Evolutionary conservation across 2,888 invertebrate genomes (phyloP), one percentile per base, ranked within the genome.

Genomic region (Apantesis nais): DNA sequence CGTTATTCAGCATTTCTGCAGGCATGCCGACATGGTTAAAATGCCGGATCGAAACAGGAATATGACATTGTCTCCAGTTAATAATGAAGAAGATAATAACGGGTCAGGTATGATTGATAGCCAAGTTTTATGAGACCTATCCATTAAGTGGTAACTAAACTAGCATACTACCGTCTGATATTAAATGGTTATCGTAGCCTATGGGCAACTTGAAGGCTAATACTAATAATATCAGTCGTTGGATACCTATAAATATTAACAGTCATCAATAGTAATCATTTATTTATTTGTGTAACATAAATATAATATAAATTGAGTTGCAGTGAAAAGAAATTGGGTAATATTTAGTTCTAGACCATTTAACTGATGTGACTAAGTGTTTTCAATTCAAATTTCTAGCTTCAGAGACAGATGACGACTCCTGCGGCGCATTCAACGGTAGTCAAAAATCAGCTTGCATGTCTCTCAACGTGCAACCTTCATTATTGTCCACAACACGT

Each of bases 1-100:
- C 67, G 91, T 97, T 78, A 96, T 97, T 69, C 96, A 96, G 34
- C 95, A 96, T 87, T 97, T 97, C 89, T 96, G 96, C 75, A 93
- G 96, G 34, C 96, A 96, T 64, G 80, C 95, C 1, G 95, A 96
- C 73, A 91, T 95, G 68, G 87, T 95, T 7, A 95, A 94, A 68
- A 79, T 89, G 37, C 85, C 89, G 0, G 90, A 90, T 11, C 83
- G 94, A 58, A 95, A 94, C 63, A 92, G 96, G 41, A 92, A 95
- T 77, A 95, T 95, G 89, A 96, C 96, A 0, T 88, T 96, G 64
- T 96, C 96, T 19, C 95, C 95, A 0, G 92, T 95, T 22, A 95
- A 95, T 70, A 95, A 96, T 83, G 95, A 95, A 22, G 90, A 93
- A 74, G 91, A 95, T 76, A 91, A 95, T 76, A 91, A 95, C 80